Evolutionary conservation across 2,888 invertebrate species (phyloP).

Genomic region (Nasonovia ribisnigri): DNA sequence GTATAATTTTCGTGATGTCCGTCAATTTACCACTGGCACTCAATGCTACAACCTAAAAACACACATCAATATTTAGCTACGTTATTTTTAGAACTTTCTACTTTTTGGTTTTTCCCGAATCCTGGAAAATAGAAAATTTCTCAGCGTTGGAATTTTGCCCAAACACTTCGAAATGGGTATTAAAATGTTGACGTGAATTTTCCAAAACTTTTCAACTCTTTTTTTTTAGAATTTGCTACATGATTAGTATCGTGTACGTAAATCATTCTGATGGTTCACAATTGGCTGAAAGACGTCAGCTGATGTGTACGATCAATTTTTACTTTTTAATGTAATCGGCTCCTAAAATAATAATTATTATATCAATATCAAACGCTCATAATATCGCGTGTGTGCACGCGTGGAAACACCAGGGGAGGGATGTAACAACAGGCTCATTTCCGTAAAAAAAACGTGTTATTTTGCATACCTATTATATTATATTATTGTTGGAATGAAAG

Average conservation of each 20-base stretch:
- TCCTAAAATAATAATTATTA: background rate
- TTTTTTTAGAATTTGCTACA: no score
- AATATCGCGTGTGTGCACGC: background rate
- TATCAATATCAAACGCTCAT: background rate
- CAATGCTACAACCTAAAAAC: no score
- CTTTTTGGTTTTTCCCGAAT: no score
- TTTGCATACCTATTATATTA: background rate
- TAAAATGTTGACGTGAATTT: no score
- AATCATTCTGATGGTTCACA: background rate
- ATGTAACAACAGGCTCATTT: background rate
- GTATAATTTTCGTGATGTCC: background rate
- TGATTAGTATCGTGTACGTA: background rate
- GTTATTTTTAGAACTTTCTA: no score
- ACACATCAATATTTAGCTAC: no score
- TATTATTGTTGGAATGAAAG: background rate
- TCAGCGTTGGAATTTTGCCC: no score
- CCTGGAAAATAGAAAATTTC: no score
- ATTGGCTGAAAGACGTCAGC: no score
- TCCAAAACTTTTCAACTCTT: no score
- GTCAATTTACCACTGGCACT: no score
- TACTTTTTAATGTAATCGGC: background rate
- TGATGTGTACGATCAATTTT: background rate
- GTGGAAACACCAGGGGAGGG: background rate
- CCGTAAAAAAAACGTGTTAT: background rate
- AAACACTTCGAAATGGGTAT: no score